Base-by-base conservation (phyloP, 1,140 invertebrate species). In the Drosophila orena region DNA sequence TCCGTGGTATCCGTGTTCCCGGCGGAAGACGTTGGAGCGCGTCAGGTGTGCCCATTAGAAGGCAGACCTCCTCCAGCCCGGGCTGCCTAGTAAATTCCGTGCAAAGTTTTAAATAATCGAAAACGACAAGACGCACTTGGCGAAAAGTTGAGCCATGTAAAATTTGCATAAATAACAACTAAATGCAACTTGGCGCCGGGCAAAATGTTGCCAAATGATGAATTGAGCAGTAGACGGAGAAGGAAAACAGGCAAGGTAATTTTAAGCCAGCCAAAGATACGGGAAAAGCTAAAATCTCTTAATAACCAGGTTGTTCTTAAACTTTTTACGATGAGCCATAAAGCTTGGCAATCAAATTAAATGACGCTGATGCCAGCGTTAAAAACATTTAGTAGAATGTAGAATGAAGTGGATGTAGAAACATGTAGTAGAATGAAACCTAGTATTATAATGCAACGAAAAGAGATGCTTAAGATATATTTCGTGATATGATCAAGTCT, bases 121-220 rank as follows among this genome's bases (percentile, higher is more conserved):
- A 85, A 89, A 90, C 84, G 85, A 84, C 84, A 84, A 79, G 72
- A 88, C 75, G 83, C 84, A 88, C 84, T 88, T 88, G 85, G 72
- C 69, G 61, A 81, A 78, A 89, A 89, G 85, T 89, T 89, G 85
- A 84, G 78, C 62, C 88, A 91, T 91, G 89, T 71, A 56, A 81
- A 91, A 91, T 91, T 91, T 91, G 89, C 88, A 91, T 91, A 91
- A 91, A 91, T 91, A 89, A 77, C 68, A 91, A 74, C 72, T 91
- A 84, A 91, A 91, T 91, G 83, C 83, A 91, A 91, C 77, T 91
- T 91, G 88, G 70, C 77, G 88, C 79, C 53, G 49, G 57, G 59
- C 75, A 77, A 83, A 89, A 71, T 88, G 84, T 86, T 80, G 79
- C 68, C 79, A 84, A 71, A 70, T 88, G 84, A 88, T 88, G 79